Conservation (phyloP, 2,113 vertebrate species). For the Ceratotherium simum region DNA sequence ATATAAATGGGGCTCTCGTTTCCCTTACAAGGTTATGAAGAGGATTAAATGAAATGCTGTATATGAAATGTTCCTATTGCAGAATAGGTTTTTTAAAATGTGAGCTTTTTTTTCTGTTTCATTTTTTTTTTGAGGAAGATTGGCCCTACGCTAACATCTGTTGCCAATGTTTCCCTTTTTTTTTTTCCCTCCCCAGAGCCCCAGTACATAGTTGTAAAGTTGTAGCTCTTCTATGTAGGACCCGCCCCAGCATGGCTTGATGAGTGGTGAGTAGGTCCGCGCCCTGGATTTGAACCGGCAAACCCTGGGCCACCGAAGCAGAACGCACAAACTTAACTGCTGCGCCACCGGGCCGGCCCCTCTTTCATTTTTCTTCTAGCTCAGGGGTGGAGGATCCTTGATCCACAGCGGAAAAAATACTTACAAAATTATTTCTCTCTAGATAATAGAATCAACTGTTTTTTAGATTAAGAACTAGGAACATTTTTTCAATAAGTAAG, state of each 20-base stretch:
- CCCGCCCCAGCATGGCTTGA: no score
- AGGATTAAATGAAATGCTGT: neutral
- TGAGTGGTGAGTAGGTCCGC: no score
- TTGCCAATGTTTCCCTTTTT: no score
- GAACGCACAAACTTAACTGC: no score
- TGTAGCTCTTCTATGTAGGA: no score
- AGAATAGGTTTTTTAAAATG: neutral
- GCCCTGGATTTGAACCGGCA: no score
- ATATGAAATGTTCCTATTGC: neutral
- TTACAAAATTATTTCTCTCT: constrained; percentile 17
- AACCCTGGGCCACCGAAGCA: no score
- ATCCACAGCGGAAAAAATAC: neutral
- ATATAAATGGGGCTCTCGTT: neutral
- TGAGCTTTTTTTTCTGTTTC: neutral
- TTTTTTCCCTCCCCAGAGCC: no score
- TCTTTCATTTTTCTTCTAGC: neutral
- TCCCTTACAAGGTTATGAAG: neutral
- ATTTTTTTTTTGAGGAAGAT: no score
- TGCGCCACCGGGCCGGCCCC: no score
- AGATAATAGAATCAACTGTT: neutral
- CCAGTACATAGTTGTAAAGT: no score
- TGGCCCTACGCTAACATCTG: no score
- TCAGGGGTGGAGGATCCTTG: neutral
- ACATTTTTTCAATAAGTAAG: constrained; percentile 13
- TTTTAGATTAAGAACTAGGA: constrained; percentile 38